Evolutionary conservation across 1,140 invertebrate species (phyloP), one percentile per base, ranked within the genome.

Genomic region (Nixonia krombeini): DNA sequence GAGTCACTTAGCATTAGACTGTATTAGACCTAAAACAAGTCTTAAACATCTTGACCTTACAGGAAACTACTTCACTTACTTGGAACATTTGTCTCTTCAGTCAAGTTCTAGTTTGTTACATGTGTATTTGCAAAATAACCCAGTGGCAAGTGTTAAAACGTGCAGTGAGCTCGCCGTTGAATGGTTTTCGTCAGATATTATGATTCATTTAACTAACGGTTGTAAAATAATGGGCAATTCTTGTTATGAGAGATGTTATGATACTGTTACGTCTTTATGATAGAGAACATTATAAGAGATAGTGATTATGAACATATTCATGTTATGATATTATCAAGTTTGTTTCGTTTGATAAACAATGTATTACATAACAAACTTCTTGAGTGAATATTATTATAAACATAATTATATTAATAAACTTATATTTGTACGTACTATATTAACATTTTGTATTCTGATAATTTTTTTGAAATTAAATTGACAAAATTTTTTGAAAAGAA

Each of bases 71-170:
- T 81, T 83, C 9, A 73, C 66, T 0, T 72, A 38, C n/a, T 33
- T 76, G 37, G 73, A 76, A 45, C 58, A 76, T 57, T 52, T 80
- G 13, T 75, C 70, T 4, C 15, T 80, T 1, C 40, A 12, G 18
- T 41, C 63, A 4, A 68, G 72, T 4, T 42, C 56, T 9, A 66
- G 65, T 35, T 15, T 78, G 1, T 33, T 51, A 0, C 49, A 63
- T 26, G 62, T 79, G 0, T 76, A 78, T 29, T 37, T 80, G 35
- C 70, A 76, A 4, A 73, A 70, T 10, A 76, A 79, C 37, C 66
- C 75, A 0, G 37, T 79, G 0, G 70, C 29, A 0, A 72, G 61
- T 9, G 25, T 71, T n/a, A 62, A 66, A 44, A 33, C 67, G 12
- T 62, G 42, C 16, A 55, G 65, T 13, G 61, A 75, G 9, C 33